Base-by-base conservation (phyloP, 2,888 invertebrate species). In the Caenorhabditis sp. region DNA sequence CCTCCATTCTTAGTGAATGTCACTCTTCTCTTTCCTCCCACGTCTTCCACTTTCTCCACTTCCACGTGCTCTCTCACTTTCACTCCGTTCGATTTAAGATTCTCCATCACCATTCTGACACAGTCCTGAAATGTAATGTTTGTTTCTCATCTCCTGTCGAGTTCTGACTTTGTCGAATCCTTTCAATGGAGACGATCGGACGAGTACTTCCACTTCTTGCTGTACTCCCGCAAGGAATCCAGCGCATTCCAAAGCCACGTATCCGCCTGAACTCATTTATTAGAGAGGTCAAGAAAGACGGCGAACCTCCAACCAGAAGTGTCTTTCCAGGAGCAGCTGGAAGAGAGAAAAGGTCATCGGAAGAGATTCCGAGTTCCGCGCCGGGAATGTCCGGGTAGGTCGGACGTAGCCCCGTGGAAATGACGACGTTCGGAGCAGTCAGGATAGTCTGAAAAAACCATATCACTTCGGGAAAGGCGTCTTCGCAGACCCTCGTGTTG, bases 181-280 rank as follows among this genome's bases (percentile, higher is more conserved):
- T 52, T 92, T 89, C 9, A 92, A 88, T 2, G 92, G 86, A 62
- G 91, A 91, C 0, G 92, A 92, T 11, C 92, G 87, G 4, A 91
- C 91, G 90, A 91, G 90, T 2, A 92, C 74, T 39, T 83, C 82
- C 45, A 89, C 89, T 37, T 90, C 89, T 58, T 87, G 83, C 8
- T 91, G 90, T 20, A 91, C 59, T 22, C 89, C 91, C 8, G 87
- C 86, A 27, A 92, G 88, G 83, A 92, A 92, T 15, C 92, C 92
- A 22, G 92, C 92, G 83, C 91, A 92, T 85, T 92, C 92, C 53
- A 92, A 86, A n/a, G 92, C 90, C 35, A 92, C 91, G 85, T 92
- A 92, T 37, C 81, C 76, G 27, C 39, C n/a, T n/a, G n/a, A n/a
- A n/a, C n/a, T n/a, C n/a, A n/a, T n/a, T n/a, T n/a, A n/a, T n/a